Base-by-base conservation (phyloP, 1,140 invertebrate species). In the Drosophila kepulauana region DNA sequence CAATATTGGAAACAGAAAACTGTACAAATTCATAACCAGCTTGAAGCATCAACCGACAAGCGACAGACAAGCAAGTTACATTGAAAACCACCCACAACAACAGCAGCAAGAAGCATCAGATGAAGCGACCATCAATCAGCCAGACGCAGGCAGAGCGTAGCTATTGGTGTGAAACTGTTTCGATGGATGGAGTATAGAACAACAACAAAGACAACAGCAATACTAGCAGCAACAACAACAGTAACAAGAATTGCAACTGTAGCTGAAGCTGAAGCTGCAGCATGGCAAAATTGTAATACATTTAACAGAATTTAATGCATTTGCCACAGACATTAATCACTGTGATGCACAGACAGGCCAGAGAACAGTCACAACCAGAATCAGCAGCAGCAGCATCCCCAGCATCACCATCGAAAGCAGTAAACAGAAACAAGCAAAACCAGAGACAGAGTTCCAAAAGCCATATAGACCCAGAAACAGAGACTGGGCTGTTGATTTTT, bases 261-360 rank as follows among this genome's bases (percentile, higher is more conserved):
- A 38, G 25, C 25, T 57, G 28, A 41, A 64, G 59, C 45, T 57
- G 25, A 41, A 64, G 59, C 45, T 63, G 25, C 54, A 59, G 71
- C 71, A 66, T 89, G 81, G 81, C 82, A 87, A 91, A 91, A 91
- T 91, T 91, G 88, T 91, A 91, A 91, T 91, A 91, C 88, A 91
- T 91, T 91, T 91, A 91, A 91, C 81, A 88, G 88, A 91, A 91
- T 91, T 91, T 91, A 91, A 91, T 91, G 88, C 88, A 91, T 91
- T 91, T 91, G 88, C 88, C 88, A 91, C 88, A 91, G 82, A 91
- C 88, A 91, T 91, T 91, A 91, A 91, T 91, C 88, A 91, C 88
- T 91, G 82, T 87, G 88, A 91, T 91, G 88, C 88, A 91, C 82
- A 89, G 84, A 78, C 82, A 85, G 73, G 72, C 77, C 81, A 81